Conservation (phyloP, 2,888 invertebrate genomes). For the Philereme transversata region DNA sequence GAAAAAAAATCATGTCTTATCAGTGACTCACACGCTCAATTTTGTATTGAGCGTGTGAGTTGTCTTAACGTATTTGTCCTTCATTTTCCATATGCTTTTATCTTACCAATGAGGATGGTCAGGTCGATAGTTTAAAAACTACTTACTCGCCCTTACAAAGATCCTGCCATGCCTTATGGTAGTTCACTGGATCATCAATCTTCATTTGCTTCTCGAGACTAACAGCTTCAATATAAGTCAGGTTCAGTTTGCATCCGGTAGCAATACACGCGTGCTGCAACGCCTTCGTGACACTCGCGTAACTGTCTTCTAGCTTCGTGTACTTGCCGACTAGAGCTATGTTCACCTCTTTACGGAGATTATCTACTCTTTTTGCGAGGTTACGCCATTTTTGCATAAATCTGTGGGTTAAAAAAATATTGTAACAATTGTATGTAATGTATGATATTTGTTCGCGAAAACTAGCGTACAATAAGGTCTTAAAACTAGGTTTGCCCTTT, state of each 20-base stretch:
- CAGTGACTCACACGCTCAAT: too few species aligned
- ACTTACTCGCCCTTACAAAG: constrained; percentile 93
- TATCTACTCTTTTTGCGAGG: constrained; percentile 93
- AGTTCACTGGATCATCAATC: constrained; percentile 90
- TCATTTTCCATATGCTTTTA: too few species aligned
- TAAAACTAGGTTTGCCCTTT: too few species aligned
- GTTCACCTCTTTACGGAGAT: constrained; percentile 91
- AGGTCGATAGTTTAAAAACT: neutral
- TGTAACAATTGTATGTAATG: too few species aligned
- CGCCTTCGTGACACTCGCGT: constrained; percentile 98
- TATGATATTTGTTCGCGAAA: neutral
- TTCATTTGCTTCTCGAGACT: constrained; percentile 91
- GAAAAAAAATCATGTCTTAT: too few species aligned
- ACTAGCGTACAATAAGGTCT: neutral
- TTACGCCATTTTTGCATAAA: constrained; percentile 96
- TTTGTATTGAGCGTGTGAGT: too few species aligned
- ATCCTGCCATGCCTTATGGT: constrained; percentile 97
- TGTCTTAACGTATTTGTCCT: too few species aligned
- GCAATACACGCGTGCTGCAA: constrained; percentile 96
- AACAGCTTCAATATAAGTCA: constrained; percentile 96
- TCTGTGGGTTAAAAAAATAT: constrained; percentile 57
- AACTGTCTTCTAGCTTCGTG: constrained; percentile 97
- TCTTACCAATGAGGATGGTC: too few species aligned
- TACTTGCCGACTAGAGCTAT: constrained; percentile 99
- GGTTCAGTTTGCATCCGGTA: constrained; percentile 91